Evolutionary conservation across 2,797 vertebrate genomes (phyloP).

Genomic region (Bryconaethiops microstoma): DNA sequence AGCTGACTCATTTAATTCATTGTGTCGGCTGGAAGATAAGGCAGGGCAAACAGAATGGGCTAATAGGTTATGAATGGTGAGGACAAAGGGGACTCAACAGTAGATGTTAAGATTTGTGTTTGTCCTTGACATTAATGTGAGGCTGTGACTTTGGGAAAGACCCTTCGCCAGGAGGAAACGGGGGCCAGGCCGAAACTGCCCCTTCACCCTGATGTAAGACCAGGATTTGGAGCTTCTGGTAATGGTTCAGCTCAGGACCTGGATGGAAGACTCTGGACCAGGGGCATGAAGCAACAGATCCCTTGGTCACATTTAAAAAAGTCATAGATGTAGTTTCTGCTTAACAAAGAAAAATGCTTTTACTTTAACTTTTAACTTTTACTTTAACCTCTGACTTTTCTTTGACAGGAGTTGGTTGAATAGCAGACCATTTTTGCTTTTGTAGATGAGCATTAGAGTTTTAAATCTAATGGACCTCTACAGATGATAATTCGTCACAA

Average conservation of each 20-base stretch:
- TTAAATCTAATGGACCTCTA: too few relatives aligned
- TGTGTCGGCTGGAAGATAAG: constrained; percentile 20
- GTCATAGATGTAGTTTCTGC: too few relatives aligned
- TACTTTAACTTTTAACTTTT: too few relatives aligned
- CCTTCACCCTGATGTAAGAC: neutral
- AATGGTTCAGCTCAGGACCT: neutral
- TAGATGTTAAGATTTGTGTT: neutral
- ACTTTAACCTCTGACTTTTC: too few relatives aligned
- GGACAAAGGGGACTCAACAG: neutral
- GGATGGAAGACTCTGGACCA: neutral
- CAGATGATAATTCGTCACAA: too few relatives aligned
- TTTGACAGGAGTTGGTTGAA: too few relatives aligned
- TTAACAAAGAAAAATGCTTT: too few relatives aligned
- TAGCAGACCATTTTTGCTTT: too few relatives aligned
- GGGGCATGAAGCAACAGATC: neutral
- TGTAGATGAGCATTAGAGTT: too few relatives aligned
- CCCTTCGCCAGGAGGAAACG: constrained; percentile 2
- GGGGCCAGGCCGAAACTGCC: neutral
- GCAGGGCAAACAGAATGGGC: constrained; percentile 34
- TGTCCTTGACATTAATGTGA: constrained; percentile 17
- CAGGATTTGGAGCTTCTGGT: neutral
- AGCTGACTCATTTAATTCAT: constrained; percentile 43
- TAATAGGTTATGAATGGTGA: constrained; percentile 29
- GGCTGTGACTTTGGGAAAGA: constrained; percentile 17
- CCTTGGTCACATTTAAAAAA: too few relatives aligned